Evolutionary conservation across 2,113 vertebrate genomes (phyloP).

Genomic region (Promerops cafer): DNA sequence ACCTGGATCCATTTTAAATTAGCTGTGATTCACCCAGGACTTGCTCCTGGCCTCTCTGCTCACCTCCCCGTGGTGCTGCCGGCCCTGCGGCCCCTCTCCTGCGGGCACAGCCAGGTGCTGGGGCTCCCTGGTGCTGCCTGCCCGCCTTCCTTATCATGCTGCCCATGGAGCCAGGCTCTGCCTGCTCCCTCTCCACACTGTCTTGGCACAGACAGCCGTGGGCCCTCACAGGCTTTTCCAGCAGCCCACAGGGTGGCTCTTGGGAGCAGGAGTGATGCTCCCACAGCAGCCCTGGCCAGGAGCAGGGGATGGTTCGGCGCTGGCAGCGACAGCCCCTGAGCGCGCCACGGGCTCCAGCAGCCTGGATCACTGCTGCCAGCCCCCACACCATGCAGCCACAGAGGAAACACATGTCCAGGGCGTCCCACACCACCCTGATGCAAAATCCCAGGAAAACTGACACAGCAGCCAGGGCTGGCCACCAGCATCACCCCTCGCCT

Average conservation of each 20-base stretch:
- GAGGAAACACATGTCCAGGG: not conserved
- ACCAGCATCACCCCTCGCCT: fast-evolving
- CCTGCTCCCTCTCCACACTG: not conserved
- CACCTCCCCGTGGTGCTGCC: not conserved
- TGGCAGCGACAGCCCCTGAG: fast-evolving
- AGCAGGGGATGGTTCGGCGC: fast-evolving
- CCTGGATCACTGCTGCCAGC: not conserved
- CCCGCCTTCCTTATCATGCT: fast-evolving
- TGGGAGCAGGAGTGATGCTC: not conserved
- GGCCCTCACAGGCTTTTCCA: not conserved
- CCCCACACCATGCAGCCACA: fast-evolving
- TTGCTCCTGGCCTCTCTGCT: not conserved
- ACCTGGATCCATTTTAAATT: constrained; percentile 58
- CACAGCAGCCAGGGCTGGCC: not conserved
- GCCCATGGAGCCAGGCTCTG: not conserved
- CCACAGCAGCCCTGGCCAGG: not conserved
- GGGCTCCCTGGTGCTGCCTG: fast-evolving
- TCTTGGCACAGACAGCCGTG: fast-evolving
- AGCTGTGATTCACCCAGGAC: constrained; percentile 25
- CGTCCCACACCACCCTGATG: fast-evolving
- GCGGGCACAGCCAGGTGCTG: fast-evolving
- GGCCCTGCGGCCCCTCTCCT: fast-evolving
- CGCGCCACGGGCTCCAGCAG: fast-evolving
- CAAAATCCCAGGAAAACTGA: not conserved
- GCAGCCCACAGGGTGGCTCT: not conserved